A percentile compares a stretch with the other conserved stretches of the same genome.
These are phyloP conservation scores for Oceanodroma tethys DNA, from an alignment of 2,113 vertebrate genomes.

Conservation along the genomic window DNA sequence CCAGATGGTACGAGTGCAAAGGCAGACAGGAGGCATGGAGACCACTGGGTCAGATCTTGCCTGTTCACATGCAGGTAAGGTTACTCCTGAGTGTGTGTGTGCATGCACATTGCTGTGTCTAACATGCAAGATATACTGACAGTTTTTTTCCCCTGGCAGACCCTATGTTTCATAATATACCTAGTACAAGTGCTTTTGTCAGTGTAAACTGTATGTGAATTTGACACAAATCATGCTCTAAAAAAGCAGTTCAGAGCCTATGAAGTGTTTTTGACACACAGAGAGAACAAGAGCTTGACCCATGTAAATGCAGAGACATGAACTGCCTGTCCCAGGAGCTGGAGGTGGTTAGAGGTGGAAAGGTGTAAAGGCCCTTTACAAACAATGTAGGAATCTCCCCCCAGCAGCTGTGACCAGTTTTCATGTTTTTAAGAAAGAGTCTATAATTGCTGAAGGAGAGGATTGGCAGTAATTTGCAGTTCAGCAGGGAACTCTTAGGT, in stretches of 20 bases:
- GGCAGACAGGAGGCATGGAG: background rate
- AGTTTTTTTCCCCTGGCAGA: background rate
- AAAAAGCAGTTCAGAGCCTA: background rate
- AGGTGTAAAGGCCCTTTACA: background rate
- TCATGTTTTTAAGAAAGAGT: background rate
- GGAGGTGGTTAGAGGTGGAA: background rate
- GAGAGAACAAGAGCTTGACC: background rate
- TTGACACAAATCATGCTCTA: background rate
- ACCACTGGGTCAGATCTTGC: background rate
- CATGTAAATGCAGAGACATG: accelerated
- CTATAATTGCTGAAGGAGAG: background rate
- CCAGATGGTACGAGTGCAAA: background rate
- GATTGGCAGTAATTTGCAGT: background rate
- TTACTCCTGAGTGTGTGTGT: accelerated
- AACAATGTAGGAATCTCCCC: background rate
- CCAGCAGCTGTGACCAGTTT: background rate
- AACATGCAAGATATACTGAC: background rate
- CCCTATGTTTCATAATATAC: background rate
- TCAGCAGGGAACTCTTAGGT: background rate
- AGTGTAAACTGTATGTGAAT: background rate
- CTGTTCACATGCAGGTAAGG: background rate
- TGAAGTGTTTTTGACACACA: background rate
- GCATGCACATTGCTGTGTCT: accelerated
- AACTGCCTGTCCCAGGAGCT: background rate
- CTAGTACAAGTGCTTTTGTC: background rate